phyloP scores from a whole-genome alignment of 2,888 invertebrate species.

The Oscheius myriophilus region DNA sequence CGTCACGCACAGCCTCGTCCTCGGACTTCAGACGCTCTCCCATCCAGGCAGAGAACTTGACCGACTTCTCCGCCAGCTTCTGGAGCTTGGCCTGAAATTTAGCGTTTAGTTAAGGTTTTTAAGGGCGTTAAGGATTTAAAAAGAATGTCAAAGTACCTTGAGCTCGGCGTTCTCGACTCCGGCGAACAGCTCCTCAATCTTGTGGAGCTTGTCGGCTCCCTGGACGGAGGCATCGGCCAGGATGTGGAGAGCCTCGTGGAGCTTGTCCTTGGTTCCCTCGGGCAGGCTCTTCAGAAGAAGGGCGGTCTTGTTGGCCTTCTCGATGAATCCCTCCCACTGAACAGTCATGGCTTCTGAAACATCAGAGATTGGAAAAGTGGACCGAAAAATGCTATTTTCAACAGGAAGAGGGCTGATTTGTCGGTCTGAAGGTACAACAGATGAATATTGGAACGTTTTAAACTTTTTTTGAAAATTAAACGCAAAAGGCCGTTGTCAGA shows the following conservation, averaged over 20 bases:
- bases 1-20: slow-evolving; percentile 19
- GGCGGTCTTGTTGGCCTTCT: slow-evolving; percentile 22
- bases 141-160: slow-evolving; percentile 2
- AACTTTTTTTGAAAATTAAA: no score
- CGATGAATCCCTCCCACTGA: slow-evolving; percentile 24
- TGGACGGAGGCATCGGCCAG: slow-evolving; percentile 16
- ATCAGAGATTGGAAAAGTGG: no score
- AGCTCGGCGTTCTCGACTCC: slow-evolving; percentile 17
- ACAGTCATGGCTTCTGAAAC: slow-evolving; percentile 19
- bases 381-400: no score
- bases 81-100: slow-evolving; percentile 16
- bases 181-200: slow-evolving; percentile 25
- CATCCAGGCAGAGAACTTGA: slow-evolving; percentile 27
- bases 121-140: neutral
- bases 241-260: slow-evolving; percentile 18
- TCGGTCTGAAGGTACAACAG: no score
- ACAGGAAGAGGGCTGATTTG: no score
- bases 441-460: no score
- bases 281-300: slow-evolving; percentile 7
- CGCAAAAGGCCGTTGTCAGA: no score
- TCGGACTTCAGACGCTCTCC: slow-evolving; percentile 19
- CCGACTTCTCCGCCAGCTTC: slow-evolving; percentile 14
- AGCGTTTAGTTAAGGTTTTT: neutral
- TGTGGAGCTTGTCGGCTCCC: slow-evolving; percentile 11
- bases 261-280: slow-evolving; percentile 14